Base-by-base conservation (phyloP, 2,113 vertebrate species). In the Smithornis capensis region DNA sequence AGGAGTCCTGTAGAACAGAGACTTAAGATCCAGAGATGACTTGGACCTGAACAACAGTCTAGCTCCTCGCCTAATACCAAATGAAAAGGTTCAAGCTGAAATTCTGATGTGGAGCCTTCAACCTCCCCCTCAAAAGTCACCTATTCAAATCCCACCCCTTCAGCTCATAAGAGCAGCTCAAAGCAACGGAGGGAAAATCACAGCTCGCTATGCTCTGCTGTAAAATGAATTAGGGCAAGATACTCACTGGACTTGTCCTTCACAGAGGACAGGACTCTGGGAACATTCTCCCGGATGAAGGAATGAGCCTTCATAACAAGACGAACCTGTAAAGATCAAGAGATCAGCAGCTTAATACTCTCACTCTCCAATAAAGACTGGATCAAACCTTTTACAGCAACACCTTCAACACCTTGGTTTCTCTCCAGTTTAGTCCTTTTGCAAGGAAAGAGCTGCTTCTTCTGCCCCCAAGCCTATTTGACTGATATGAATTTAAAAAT, bases 261-360 rank as follows among this genome's bases (percentile, higher is more conserved):
- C 10, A 96, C 89, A 70, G 97, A 98, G 12, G 94, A 92, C 52
- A 98, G 71, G 50, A 99, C 97, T 85, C 98, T 96, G 67, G 99
- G 99, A 5, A 99, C 98, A 8, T 99, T 99, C 93, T 99, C 99
- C 87, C 99, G 97, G 87, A 99, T 86, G 86, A 99, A 99, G 5
- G 99, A 99, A 91, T 99, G 95, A 14, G 96, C 97, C 97, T 99
- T 99, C 99, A 99, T 99, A 83, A 99, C 90, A 13, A 99, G 96
- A 37, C 99, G 99, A 62, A 99, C 98, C 99, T 99, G 97, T 13
- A 79, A 83, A 83, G 31, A 47, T 49, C 56, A n/a, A 74, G 19
- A 55, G 29, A 45, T 12, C 15, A 38, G 25, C 68, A 68, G 7
- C 53, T 87, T 25, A 94, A 74, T 44, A 22, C 31, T 62, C n/a